These are phyloP conservation scores for Leistus spinibarbis DNA, from an alignment of 2,888 invertebrate genomes.

Conservation along the genomic window DNA sequence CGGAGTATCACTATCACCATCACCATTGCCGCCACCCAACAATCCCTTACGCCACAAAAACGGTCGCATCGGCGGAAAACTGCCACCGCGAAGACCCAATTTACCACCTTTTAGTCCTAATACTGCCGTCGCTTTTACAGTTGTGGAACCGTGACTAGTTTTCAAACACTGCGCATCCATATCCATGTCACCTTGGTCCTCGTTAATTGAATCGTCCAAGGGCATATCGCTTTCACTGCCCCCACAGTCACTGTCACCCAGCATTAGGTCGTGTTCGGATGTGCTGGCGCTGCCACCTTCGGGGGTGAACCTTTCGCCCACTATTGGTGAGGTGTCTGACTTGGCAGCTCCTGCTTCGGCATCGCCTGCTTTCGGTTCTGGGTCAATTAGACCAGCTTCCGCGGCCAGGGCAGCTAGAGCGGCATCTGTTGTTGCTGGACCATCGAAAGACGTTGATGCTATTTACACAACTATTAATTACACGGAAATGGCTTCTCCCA, in stretches of 20 bases:
- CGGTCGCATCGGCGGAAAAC: constrained; percentile 45
- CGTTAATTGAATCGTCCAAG: constrained; percentile 36
- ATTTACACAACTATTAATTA: background rate
- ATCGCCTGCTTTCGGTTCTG: constrained; percentile 51
- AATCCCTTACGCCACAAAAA: constrained; percentile 38
- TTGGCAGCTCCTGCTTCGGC: constrained; percentile 19
- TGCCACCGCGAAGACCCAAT: constrained; percentile 54
- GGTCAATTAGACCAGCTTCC: constrained; percentile 66
- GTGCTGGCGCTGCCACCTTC: constrained; percentile 20
- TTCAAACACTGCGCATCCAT: background rate
- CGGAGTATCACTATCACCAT: constrained; percentile 40
- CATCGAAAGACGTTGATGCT: constrained; percentile 62
- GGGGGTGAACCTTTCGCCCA: too few species aligned
- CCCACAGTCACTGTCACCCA: constrained; percentile 3
- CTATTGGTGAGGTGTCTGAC: too few species aligned
- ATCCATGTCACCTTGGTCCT: constrained; percentile 32
- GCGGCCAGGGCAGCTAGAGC: constrained; percentile 67
- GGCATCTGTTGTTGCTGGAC: constrained; percentile 67
- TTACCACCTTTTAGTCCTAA: constrained; percentile 47
- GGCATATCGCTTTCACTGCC: constrained; percentile 35
- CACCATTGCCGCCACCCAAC: constrained; percentile 46
- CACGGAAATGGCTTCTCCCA: background rate
- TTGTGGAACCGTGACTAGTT: constrained; percentile 5
- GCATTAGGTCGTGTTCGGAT: constrained; percentile 4
- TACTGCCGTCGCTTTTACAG: constrained; percentile 38